Base-by-base conservation (phyloP, 2,888 invertebrate species). In the Tipula helvola region DNA sequence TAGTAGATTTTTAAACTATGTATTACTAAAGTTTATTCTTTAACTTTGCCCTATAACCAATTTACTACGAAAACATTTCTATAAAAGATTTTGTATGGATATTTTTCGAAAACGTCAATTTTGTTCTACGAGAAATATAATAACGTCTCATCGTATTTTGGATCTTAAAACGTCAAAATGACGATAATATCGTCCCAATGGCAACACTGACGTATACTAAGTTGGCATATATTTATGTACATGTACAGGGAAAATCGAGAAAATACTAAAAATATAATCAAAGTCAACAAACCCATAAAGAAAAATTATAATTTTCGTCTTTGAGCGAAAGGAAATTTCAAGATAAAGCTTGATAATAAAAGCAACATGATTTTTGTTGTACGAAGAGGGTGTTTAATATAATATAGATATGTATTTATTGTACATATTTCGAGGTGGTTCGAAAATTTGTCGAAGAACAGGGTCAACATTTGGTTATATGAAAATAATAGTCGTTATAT, bases 231-330 rank as follows among this genome's bases (percentile, higher is more conserved):
- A 10, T 71, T 8, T 28, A 28, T 71, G 10, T 71, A 52, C n/a
- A 18, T 18, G 28, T 71, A 10, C 28, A 28, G 28, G 4, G 18
- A 71, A 71, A 71, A 71, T 71, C 28, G 71, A 28, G 10, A 71
- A 71, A 71, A 71, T 28, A 28, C 71, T 71, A 10, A 71, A 71
- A 71, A 71, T 28, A 71, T 71, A 71, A 71, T 71, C 28, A 28
- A 71, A 71, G 71, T 71, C 71, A 71, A 71, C 71, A 71, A 71
- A 71, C 71, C 71, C 71, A 71, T 71, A 71, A 71, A 71, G 71
- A 71, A 71, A 16, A 71, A 71, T 28, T 28, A 71, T 71, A 71
- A 71, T 71, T 71, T 71, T 71, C 71, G 28, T 71, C 71, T 71
- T 71, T 18, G 10, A 71, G 71, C 71, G 10, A 71, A 71, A n/a